A percentile compares a stretch with the other conserved stretches of the same genome.
Conservation (phyloP, 2,797 vertebrate species). For the Adelosebastes latens region DNA sequence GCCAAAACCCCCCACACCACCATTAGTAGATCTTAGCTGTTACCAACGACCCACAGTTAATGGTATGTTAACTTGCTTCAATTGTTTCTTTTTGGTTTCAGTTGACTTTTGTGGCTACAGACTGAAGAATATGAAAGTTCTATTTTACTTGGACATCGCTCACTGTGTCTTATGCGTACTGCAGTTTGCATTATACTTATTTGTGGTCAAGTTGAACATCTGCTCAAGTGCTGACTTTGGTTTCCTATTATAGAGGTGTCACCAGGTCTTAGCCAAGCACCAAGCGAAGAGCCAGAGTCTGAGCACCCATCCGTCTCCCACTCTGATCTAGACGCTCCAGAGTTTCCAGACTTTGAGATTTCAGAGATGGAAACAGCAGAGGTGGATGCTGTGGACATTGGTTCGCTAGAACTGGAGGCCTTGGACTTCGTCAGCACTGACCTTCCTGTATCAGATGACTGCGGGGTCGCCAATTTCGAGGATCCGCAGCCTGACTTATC, state of each 20-base stretch:
- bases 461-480: slow-evolving; percentile 1
- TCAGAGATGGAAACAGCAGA: slow-evolving; percentile 54
- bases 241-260: slow-evolving; percentile 57
- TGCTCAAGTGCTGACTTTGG: slow-evolving; percentile 39
- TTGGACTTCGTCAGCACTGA: slow-evolving; percentile 43
- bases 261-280: slow-evolving; percentile 1
- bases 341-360: slow-evolving; percentile 76
- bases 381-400: slow-evolving; percentile 55
- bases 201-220: slow-evolving; percentile 36
- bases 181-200: slow-evolving; percentile 16
- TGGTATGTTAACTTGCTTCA: slow-evolving; percentile 23
- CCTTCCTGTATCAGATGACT: slow-evolving; percentile 9
- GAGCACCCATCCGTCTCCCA: slow-evolving; percentile 20
- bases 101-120: not conserved
- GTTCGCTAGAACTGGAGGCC: slow-evolving; percentile 59
- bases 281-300: slow-evolving; percentile 5
- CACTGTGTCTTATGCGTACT: not conserved
- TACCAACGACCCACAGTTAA: slow-evolving; percentile 14
- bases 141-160: slow-evolving; percentile 22
- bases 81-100: not conserved
- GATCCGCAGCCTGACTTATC: slow-evolving; percentile 19
- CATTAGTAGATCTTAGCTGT: slow-evolving; percentile 66
- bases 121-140: not conserved
- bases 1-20: slow-evolving; percentile 77
- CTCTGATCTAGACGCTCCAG: slow-evolving; percentile 61